Base-by-base conservation (phyloP, 2,888 invertebrate genomes). In the Drosophila fungiperda region DNA sequence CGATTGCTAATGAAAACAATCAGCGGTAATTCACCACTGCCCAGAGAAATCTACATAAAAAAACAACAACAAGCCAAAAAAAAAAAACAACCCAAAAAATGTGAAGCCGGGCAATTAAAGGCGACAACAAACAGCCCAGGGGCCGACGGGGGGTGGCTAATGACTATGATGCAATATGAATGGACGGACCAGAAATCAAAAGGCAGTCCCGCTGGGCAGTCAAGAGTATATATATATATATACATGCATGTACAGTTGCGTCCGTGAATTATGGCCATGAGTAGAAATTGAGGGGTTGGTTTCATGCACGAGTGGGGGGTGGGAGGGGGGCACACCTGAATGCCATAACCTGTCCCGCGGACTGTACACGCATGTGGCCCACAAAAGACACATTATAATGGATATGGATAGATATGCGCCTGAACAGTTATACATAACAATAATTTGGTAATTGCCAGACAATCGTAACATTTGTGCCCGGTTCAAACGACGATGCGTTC, bases 381-480 rank as follows among this genome's bases (percentile, higher is more conserved):
- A 78, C 80, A 85, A 82, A 67, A 83, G 86, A 86, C 79, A 86
- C 72, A 82, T 80, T 82, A 76, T 88, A 83, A 86, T 88, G 83
- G 83, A 60, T 62, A 1, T 29, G 29, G 29, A 29, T 77, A 79
- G 78, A 78, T 85, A 85, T 76, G 69, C 63, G 62, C 42, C 61
- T 35, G 81, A 78, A 76, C 83, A 78, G 87, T 79, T 84, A 87
- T 84, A 79, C 72, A 87, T 87, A 89, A 89, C 89, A 87, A 88
- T 87, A 87, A 87, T 87, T 87, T 84, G 87, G 89, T 87, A 87
- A 87, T 87, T 87, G 87, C 89, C 82, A 76, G 82, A 82, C 87
- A 88, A 88, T 87, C 87, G 84, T 88, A 82, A 76, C 84, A 88
- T 86, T 86, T 86, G 86, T 83, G 53, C n/a, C 33, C 35, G 8